Evolutionary conservation across 2,888 invertebrate species (phyloP), one percentile per base, ranked within the genome.

Genomic region (Bimastos eiseni): DNA sequence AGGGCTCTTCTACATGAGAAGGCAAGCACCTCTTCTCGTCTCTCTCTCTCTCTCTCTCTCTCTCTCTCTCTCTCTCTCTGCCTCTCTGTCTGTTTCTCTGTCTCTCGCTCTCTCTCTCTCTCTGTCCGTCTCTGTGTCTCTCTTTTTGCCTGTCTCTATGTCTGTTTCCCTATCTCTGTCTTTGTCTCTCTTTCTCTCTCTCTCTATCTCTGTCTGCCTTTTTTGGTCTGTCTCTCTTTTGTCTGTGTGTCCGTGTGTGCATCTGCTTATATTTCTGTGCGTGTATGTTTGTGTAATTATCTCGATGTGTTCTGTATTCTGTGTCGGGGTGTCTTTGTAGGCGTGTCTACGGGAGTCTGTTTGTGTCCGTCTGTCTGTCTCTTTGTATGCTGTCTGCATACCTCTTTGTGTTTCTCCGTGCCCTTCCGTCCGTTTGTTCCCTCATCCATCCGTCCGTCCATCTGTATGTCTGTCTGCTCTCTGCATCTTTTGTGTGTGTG

Each of bases 1-100:
- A 70, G 91, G 91, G 34, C 89, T 91, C 33, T 88, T 90, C 34
- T 88, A 88, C 88, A 90, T 91, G 44, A 89, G 90, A 34, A 91
- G 90, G 91, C 90, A 86, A 44, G 91, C 83, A 33, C 17, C 70
- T 70, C 30, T 70, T 13, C 8, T 4, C n/a, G 11, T n/a, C 15
- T 49, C 30, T 70, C 8, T 70, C n/a, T 70, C 8, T n/a, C 30
- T 70, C n/a, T 70, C 8, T 70, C 8, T n/a, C 30, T 30, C 30
- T 70, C 5, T 70, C 70, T 70, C 4, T n/a, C n/a, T 70, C 17
- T n/a, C 8, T 70, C 5, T 30, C 17, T 70, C 30, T n/a, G 6
- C n/a, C 4, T 70, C 30, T 70, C 70, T 70, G 70, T 70, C 3
- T 30, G 30, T n/a, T 0, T 70, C 17, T n/a, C 5, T n/a, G 30